These are phyloP conservation scores for Corella eumyota DNA, from an alignment of 23 tunicate genomes.

Conservation along the genomic window DNA sequence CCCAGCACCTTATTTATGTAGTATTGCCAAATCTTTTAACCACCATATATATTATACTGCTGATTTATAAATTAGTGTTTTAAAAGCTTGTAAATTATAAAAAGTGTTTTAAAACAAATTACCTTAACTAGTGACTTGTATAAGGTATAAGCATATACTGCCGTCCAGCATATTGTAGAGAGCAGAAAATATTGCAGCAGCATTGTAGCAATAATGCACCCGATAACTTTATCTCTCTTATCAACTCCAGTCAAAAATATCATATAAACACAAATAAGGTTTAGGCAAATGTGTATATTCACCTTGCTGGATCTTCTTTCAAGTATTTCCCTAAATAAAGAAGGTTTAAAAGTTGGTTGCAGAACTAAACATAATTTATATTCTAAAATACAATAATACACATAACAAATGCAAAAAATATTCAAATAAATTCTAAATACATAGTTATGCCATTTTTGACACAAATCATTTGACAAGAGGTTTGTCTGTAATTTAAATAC, in stretches of 20 bases:
- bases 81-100: background rate
- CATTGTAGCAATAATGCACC: conserved; percentile 5
- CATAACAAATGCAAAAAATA: too few species aligned
- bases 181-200: conserved; percentile 22
- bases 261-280: conserved; percentile 7
- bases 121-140: conserved; percentile 31
- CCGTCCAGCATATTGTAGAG: conserved; percentile 22
- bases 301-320: conserved; percentile 2
- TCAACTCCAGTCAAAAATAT: conserved; percentile 17
- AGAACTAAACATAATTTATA: background rate
- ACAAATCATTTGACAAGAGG: too few species aligned
- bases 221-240: conserved; percentile 2
- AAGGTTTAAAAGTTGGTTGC: background rate
- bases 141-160: conserved; percentile 15
- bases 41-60: too few species aligned
- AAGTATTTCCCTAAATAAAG: background rate
- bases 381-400: background rate
- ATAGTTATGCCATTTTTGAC: too few species aligned
- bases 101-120: background rate
- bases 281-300: conserved; percentile 4
- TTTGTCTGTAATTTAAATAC: too few species aligned
- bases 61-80: too few species aligned
- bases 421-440: too few species aligned
- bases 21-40: too few species aligned
- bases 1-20: too few species aligned